These are phyloP conservation scores for Hippocampus zosterae DNA, from an alignment of 2,113 vertebrate genomes.

Conservation along the genomic window DNA sequence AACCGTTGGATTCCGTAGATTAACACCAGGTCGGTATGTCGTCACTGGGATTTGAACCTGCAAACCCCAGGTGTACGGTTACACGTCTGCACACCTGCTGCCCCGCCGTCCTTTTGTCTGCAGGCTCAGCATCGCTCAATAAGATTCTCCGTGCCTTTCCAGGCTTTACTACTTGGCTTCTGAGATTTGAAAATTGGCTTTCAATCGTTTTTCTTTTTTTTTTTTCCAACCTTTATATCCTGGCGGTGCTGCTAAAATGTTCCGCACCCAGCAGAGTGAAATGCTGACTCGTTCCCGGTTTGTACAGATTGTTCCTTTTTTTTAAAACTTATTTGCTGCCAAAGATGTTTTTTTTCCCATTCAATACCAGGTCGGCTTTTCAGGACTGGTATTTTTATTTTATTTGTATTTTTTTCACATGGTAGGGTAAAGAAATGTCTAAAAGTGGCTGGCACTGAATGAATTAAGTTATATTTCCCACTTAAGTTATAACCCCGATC, in stretches of 20 bases:
- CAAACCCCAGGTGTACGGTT: conserved; percentile 26
- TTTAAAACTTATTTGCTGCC: no score
- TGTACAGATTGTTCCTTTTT: no score
- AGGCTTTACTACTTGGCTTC: background rate
- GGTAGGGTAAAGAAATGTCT: no score
- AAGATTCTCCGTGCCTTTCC: background rate
- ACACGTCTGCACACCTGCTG: conserved; percentile 27
- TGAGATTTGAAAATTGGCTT: background rate
- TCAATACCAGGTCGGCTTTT: no score
- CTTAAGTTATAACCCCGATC: no score
- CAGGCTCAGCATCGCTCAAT: background rate
- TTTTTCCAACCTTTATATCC: background rate
- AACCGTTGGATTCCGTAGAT: conserved; percentile 28
- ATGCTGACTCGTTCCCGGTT: background rate
- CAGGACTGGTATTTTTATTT: no score
- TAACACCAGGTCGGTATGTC: conserved; percentile 31
- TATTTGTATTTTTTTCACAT: no score
- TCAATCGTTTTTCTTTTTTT: no score
- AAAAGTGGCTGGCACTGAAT: no score
- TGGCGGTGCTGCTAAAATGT: background rate
- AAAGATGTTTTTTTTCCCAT: no score
- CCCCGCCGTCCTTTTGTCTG: conserved; percentile 14
- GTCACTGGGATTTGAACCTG: conserved; percentile 34
- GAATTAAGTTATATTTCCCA: no score
- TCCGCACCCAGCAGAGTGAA: background rate